Evolutionary conservation across 2,888 invertebrate genomes (phyloP), one percentile per base, ranked within the genome.

Genomic region (Oegoconia quadripuncta): DNA sequence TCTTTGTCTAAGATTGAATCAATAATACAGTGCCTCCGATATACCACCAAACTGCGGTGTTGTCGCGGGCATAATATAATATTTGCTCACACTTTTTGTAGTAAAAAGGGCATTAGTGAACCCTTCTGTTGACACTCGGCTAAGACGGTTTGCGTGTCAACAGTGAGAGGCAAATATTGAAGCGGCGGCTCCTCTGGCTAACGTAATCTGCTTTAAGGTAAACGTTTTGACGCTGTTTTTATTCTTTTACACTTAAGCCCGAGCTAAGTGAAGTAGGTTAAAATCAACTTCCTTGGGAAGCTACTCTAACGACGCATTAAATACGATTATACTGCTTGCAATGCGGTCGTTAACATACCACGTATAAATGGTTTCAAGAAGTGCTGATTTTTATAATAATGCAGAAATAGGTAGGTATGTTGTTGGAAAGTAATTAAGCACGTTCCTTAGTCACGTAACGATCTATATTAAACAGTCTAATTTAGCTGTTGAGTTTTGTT

Each of bases 61-160:
- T 23, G 23, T 23, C 23, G 7, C 27, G 27, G 5, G 27, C 9
- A 34, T 33, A 28, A 52, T 52, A 67, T 68, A 73, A 74, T 81
- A 70, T 83, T 81, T 82, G 74, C 65, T 66, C 50, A 73, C 18
- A 32, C 26, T 37, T 37, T 33, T 31, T 32, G 77, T 81, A 60
- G 76, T 80, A 83, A 84, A 84, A 84, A 83, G 83, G 82, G 80
- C 86, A 86, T 84, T 86, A 83, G 80, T 76, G 81, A 80, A 78
- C 86, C 87, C 84, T 84, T 83, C 69, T 86, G 78, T 86, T 82
- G 75, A 70, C 77, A 53, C 67, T 64, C 70, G 59, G 70, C 74
- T 84, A 82, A 87, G 86, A 75, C 83, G 80, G 84, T 86, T 86
- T 83, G 73, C 82, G 69, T 80, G 87, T 86, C 79, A 80, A 84